A percentile compares a stretch with the other conserved stretches of the same genome.
phyloP scores from a whole-genome alignment of 1,140 invertebrate genomes.

The Diorhabda carinulata region DNA sequence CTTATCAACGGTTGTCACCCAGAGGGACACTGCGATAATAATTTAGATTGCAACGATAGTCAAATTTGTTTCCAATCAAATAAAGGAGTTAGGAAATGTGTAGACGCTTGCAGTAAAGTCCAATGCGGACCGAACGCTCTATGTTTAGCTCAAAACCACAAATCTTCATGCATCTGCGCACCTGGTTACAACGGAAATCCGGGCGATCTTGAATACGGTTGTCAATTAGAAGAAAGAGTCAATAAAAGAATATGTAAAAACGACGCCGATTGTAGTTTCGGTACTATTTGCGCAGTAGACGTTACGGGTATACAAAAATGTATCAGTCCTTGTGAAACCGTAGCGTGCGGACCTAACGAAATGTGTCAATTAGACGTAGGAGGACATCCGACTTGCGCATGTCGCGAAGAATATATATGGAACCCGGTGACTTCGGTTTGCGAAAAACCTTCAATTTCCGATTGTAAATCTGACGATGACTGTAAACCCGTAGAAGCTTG shows the following conservation, averaged over 20 bases:
- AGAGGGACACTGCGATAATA: constrained; percentile 69
- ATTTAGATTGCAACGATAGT: constrained; percentile 72
- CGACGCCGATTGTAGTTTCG: constrained; percentile 66
- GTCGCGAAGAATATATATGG: constrained; percentile 71
- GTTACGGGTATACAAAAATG: constrained; percentile 64
- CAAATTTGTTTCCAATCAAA: constrained; percentile 84
- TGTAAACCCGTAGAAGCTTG: constrained; percentile 69
- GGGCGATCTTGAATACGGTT: constrained; percentile 69
- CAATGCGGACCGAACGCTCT: constrained; percentile 88
- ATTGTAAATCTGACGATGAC: constrained; percentile 69
- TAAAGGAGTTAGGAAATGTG: constrained; percentile 72
- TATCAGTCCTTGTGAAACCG: constrained; percentile 70
- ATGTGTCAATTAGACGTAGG: constrained; percentile 64
- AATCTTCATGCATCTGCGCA: constrained; percentile 78
- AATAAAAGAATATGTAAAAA: constrained; percentile 59
- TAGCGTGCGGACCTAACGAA: constrained; percentile 78
- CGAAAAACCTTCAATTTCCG: constrained; percentile 79
- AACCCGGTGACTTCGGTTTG: constrained; percentile 75
- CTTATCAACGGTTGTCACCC: constrained; percentile 63
- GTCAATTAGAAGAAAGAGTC: constrained; percentile 61
- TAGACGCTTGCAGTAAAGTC: constrained; percentile 79
- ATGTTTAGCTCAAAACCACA: constrained; percentile 76
- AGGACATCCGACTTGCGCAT: constrained; percentile 70
- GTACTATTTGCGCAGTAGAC: constrained; percentile 57
- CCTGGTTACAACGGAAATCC: constrained; percentile 78